Conservation (phyloP, 2,113 vertebrate species). For the Smithornis capensis region DNA sequence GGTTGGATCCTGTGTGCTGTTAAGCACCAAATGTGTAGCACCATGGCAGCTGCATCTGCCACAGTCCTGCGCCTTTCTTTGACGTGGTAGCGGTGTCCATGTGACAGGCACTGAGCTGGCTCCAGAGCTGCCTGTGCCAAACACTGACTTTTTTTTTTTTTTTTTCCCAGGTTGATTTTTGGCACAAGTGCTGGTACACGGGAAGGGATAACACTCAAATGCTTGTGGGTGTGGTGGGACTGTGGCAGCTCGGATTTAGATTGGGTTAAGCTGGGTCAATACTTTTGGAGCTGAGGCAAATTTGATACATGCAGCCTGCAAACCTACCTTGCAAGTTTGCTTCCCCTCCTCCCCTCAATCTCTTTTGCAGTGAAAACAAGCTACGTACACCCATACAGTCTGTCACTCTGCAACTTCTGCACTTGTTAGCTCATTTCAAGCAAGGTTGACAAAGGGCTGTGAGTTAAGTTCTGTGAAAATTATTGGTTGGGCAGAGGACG, state of each 20-base stretch:
- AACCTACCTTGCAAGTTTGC: background rate
- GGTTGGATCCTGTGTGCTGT: background rate
- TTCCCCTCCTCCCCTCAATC: background rate
- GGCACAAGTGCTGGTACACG: background rate
- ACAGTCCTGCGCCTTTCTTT: background rate
- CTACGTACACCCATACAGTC: background rate
- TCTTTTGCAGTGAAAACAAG: background rate
- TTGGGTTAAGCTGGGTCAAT: background rate
- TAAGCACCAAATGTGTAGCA: background rate
- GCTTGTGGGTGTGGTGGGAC: constrained; percentile 5
- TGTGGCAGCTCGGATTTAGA: background rate
- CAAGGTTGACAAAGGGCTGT: background rate
- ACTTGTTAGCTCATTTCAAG: background rate
- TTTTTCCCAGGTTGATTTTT: constrained; percentile 9
- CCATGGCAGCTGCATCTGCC: constrained; percentile 21
- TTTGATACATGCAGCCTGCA: background rate
- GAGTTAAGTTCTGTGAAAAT: background rate
- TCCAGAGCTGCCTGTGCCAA: background rate
- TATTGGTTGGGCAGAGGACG: background rate
- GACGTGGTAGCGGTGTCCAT: background rate
- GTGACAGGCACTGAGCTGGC: constrained; percentile 40
- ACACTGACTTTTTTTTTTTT: background rate
- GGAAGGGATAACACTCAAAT: background rate
- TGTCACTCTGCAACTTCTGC: background rate
- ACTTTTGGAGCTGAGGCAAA: background rate